Base-by-base conservation (phyloP, 2,797 vertebrate species). In the Phataginus tetradactyla region DNA sequence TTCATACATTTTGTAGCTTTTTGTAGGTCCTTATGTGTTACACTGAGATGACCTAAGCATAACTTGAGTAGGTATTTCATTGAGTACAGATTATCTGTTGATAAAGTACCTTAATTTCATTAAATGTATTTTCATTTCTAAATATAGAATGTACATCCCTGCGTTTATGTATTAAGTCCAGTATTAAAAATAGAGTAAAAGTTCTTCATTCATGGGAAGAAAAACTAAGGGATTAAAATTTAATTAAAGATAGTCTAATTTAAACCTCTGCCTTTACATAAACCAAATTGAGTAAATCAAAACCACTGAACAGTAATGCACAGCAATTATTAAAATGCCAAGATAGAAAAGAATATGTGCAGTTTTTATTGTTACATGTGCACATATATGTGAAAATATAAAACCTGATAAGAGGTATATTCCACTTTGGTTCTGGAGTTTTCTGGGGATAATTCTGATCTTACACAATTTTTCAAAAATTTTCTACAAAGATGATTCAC, bases 201-300 rank as follows among this genome's bases (percentile, higher is more conserved):
- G 13, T 74, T 34, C 13, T 88, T 91, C 42, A 68, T 39, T 72
- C 23, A 69, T 37, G 7, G 14, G 17, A 59, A 66, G 39, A 84
- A 91, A 96, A 91, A 20, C 11, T 75, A 87, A 84, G 32, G 11
- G 59, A 53, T 95, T 9, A 83, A 86, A 86, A 83, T 87, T 39
- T 79, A 90, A 80, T 68, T 80, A 57, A 90, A 93, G n/a, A 81
- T 32, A 63, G 12, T 69, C 32, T 34, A 91, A 42, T 84, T 64
- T 78, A 69, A 63, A 74, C 25, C 18, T 72, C 92, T 71, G 9
- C 32, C 55, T 63, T 78, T 15, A 10, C 83, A 74, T 55, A 87
- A 57, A 57, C 34, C 59, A 71, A 80, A 87, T 87, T 71, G 63
- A 87, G 29, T 63, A 63, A 80, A 72, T 68, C 42, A 79, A 79